Percentiles rank a stretch among this genome's conserved stretches.
Conservation (phyloP, 64 coral and sea anemone genomes). For the Astreopora myriophthalma region DNA sequence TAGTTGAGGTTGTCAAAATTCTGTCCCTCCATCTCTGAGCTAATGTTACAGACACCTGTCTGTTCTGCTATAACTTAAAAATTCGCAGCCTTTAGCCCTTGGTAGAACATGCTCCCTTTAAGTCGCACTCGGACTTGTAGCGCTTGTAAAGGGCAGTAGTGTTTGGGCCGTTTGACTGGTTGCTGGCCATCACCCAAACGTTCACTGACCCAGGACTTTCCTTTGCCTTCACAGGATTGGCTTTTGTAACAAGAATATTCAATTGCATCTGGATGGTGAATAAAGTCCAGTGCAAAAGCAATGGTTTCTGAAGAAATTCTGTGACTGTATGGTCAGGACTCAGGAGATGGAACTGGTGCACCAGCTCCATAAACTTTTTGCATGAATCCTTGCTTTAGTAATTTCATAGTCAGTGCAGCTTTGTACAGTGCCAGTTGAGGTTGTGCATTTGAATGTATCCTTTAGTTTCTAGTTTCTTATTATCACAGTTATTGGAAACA, state of each 20-base stretch:
- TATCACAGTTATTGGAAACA: too few species aligned
- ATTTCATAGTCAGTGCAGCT: too few species aligned
- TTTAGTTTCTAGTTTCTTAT: too few species aligned
- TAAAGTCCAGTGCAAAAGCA: conserved; percentile 13
- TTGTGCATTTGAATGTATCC: too few species aligned
- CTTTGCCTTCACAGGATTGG: conserved; percentile 26
- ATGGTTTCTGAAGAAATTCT: neutral
- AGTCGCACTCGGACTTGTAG: neutral
- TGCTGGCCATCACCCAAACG: conserved; percentile 25
- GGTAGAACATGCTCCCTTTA: neutral
- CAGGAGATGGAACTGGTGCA: neutral
- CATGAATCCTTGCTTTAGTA: neutral
- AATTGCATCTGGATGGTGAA: conserved; percentile 11
- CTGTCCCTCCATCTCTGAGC: conserved; percentile 24
- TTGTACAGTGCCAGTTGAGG: too few species aligned
- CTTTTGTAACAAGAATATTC: conserved; percentile 38
- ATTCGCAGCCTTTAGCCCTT: conserved; percentile 37
- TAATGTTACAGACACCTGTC: conserved; percentile 48
- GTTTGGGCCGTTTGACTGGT: conserved; percentile 5
- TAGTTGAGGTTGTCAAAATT: conserved; percentile 1
- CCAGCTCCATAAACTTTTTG: neutral
- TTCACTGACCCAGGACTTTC: conserved; percentile 41
- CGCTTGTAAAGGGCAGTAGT: neutral
- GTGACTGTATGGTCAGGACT: too few species aligned
- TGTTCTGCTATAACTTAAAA: conserved; percentile 1